These are phyloP conservation scores for Acanthopleura granulata DNA, from an alignment of 2,888 invertebrate genomes.

Conservation along the genomic window DNA sequence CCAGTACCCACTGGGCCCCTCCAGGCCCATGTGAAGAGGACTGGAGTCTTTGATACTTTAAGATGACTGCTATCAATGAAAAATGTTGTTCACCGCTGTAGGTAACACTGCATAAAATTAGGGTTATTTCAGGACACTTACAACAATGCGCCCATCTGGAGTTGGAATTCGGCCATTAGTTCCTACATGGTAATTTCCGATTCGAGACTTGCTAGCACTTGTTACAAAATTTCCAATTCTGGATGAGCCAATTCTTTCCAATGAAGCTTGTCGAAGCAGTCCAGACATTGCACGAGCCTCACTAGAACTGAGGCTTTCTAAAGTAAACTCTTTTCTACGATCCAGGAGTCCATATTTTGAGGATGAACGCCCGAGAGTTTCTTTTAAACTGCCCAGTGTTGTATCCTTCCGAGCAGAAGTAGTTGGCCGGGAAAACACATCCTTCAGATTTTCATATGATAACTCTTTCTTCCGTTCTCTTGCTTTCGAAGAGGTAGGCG, in stretches of 20 bases:
- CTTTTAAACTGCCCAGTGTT: slow-evolving; percentile 35
- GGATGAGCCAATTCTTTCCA: slow-evolving; percentile 65
- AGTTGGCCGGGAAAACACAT: slow-evolving; percentile 30
- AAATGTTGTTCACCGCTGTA: not conserved
- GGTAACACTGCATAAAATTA: not conserved
- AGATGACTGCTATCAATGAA: not conserved
- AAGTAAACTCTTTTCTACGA: slow-evolving; percentile 57
- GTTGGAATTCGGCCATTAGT: slow-evolving; percentile 55
- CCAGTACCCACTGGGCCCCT: too few relatives aligned
- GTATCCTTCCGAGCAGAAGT: slow-evolving; percentile 35
- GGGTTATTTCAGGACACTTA: slow-evolving; percentile 31
- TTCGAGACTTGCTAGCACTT: slow-evolving; percentile 59
- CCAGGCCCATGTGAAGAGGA: too few relatives aligned
- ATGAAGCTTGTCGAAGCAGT: slow-evolving; percentile 62
- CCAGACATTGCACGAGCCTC: slow-evolving; percentile 67
- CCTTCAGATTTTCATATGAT: slow-evolving; percentile 22
- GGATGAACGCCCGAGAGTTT: slow-evolving; percentile 27
- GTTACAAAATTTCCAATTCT: slow-evolving; percentile 58
- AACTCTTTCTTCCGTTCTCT: slow-evolving; percentile 14
- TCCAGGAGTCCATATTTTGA: slow-evolving; percentile 51
- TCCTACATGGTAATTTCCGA: slow-evolving; percentile 57
- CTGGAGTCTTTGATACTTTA: too few relatives aligned
- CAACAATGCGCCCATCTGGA: slow-evolving; percentile 62
- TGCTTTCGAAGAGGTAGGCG: slow-evolving; percentile 35
- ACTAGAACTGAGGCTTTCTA: slow-evolving; percentile 64